Evolutionary conservation across 2,797 vertebrate species (phyloP), one percentile per base, ranked within the genome.

Genomic region (Echeneis naucrates): DNA sequence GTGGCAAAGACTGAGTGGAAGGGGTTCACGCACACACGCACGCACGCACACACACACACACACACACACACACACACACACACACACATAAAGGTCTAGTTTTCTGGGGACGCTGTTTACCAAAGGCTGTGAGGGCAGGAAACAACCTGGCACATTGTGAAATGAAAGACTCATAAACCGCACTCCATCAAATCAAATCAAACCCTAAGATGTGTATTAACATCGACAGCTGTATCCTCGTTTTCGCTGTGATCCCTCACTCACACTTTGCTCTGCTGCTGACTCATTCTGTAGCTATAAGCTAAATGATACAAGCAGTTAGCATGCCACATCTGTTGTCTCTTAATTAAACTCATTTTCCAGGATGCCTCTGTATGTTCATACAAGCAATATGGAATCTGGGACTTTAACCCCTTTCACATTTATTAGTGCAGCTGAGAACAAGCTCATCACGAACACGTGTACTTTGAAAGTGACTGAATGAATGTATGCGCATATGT

Each of bases 1-100:
- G 90, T 89, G 87, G 87, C 86, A 90, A 88, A 91, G 88, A 91
- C 87, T 86, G 90, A 92, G 91, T 87, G 83, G 82, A 82, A 76
- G 81, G 89, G 76, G 80, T 70, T 70, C 74, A 60, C n/a, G 27
- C 59, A 37, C 72, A 40, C 67, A 54, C 71, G 68, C 42, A 13
- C 77, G 56, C 62, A 35, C 68, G 73, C 70, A n/a, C n/a, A n/a
- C n/a, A n/a, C n/a, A n/a, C n/a, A 62, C 82, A 45, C 68, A n/a
- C n/a, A n/a, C n/a, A n/a, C n/a, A n/a, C n/a, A n/a, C n/a, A n/a
- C n/a, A 37, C 72, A 40, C 67, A 54, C 71, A 68, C 42, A 13
- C 77, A 56, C 62, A 35, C 68, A 73, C 70, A 69, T 3, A 82
- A 55, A 83, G 78, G 82, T 83, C 78, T 80, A 68, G 79, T 61